A percentile compares a stretch with the other conserved stretches of the same genome.
These are phyloP conservation scores for Equus przewalskii DNA, from an alignment of 2,113 vertebrate genomes.

Conservation along the genomic window DNA sequence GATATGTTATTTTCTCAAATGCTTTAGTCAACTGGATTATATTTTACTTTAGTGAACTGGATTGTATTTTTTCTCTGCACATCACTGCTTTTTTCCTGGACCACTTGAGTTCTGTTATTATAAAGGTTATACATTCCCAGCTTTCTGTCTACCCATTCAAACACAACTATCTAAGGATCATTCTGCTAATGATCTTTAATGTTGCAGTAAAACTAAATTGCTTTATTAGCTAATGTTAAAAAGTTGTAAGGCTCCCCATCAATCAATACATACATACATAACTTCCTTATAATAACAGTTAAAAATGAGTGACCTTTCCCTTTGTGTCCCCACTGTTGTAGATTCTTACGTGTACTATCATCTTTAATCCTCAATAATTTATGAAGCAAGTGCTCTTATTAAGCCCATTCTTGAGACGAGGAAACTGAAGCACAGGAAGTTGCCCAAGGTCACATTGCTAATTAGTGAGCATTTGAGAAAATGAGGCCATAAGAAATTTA, in stretches of 20 bases:
- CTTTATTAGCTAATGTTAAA: neutral
- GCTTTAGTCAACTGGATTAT: neutral
- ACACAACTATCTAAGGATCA: neutral
- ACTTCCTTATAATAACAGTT: neutral
- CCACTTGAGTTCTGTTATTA: neutral
- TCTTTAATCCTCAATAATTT: neutral
- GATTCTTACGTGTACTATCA: neutral
- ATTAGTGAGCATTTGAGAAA: neutral
- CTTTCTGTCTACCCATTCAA: neutral
- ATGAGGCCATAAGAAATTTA: neutral
- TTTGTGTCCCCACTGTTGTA: neutral
- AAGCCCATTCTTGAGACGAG: neutral
- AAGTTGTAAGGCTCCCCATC: neutral
- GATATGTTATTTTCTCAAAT: constrained; percentile 16
- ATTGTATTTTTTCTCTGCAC: neutral
- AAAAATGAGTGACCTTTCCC: neutral
- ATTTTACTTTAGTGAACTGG: neutral
- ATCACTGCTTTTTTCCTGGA: neutral
- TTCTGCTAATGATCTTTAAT: neutral
- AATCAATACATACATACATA: neutral
- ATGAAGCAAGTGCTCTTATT: neutral
- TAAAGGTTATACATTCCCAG: neutral
- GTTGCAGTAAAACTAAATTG: neutral
- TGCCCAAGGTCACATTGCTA: neutral
- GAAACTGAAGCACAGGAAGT: neutral